Evolutionary conservation across 2,797 vertebrate genomes (phyloP).

Genomic region (Arremon brunneinucha): DNA sequence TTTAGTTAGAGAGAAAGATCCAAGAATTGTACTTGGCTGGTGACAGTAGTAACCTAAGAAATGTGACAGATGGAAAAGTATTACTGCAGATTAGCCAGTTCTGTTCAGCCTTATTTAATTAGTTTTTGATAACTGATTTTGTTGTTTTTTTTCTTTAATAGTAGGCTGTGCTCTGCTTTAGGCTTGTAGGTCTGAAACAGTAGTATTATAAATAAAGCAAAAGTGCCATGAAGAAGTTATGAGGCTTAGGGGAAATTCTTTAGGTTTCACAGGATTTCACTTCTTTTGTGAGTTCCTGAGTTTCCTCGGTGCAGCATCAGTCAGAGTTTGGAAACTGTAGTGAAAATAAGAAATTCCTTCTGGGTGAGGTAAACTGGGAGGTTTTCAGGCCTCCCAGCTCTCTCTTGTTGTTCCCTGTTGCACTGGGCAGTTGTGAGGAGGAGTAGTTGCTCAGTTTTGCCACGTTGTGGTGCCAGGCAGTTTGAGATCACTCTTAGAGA

Average conservation of each 20-base stretch:
- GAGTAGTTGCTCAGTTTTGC: background rate
- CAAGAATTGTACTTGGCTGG: background rate
- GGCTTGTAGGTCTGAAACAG: background rate
- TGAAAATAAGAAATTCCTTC: background rate
- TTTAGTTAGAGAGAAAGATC: background rate
- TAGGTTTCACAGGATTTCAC: background rate
- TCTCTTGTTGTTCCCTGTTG: background rate
- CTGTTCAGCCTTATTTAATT: background rate
- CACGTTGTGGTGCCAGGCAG: background rate
- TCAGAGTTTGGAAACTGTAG: background rate
- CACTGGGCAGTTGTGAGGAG: background rate
- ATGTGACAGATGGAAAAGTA: background rate
- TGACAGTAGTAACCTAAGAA: background rate
- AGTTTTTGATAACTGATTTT: background rate
- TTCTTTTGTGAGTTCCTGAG: background rate
- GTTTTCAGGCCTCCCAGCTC: background rate
- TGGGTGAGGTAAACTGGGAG: background rate
- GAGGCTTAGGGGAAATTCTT: background rate
- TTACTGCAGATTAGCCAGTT: background rate
- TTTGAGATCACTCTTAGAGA: background rate
- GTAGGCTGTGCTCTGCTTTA: background rate
- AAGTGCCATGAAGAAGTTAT: accelerated
- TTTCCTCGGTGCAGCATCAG: background rate
- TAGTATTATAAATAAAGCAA: background rate
- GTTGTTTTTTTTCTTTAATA: background rate